phyloP scores from a whole-genome alignment of 2,888 invertebrate species.

The Tachina lurida region DNA sequence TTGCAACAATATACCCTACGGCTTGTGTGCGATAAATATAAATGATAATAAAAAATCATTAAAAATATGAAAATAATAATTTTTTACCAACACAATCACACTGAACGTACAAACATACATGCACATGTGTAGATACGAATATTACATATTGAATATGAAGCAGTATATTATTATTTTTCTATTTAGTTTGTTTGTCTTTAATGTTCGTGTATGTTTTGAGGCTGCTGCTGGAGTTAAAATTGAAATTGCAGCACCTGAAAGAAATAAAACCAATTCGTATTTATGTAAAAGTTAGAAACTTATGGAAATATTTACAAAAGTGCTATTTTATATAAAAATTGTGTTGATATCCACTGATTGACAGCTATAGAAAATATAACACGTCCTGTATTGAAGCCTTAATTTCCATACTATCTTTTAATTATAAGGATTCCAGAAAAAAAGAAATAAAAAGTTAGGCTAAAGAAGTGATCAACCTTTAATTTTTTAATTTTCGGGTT shows the following conservation, averaged over 20 bases:
- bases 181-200: neutral
- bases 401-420: no score
- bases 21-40: constrained; percentile 62
- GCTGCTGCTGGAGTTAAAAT: neutral
- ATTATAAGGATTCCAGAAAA: no score
- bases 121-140: neutral
- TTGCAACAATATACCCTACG: constrained; percentile 59
- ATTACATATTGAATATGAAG: neutral
- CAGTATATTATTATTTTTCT: neutral
- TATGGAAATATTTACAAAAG: no score
- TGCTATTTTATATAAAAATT: no score
- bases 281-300: no score
- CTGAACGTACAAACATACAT: no score
- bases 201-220: neutral
- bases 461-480: no score
- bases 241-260: constrained; percentile 4
- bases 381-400: no score
- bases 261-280: neutral
- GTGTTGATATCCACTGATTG: no score
- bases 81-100: constrained; percentile 11
- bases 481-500: no score
- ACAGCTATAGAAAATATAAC: no score
- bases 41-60: constrained; percentile 68
- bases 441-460: no score
- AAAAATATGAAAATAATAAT: constrained; percentile 59